Base-by-base conservation (phyloP, 2,888 invertebrate genomes). In the Heliconius aoede region DNA sequence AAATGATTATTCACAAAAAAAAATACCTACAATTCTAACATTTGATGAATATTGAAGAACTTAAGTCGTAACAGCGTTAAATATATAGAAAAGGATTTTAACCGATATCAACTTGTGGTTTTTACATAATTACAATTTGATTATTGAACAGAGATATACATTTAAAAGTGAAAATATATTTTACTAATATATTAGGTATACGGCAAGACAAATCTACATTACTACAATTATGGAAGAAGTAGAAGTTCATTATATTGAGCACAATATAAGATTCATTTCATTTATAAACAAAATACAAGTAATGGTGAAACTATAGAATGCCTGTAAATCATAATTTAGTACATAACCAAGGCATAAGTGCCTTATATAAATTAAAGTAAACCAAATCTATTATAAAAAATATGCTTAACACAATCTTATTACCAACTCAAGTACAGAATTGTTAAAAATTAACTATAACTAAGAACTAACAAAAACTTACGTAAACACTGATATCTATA, bases 401-500 rank as follows among this genome's bases (percentile, higher is more conserved):
- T 40, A 65, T 24, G 15, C 65, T 65, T 36, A 65, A 26, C 15
- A 40, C 65, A 65, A 65, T 18, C 36, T 65, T 65, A 65, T 40
- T 36, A 40, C 36, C 40, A 15, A 32, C 24, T 64, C 64, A 64
- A 65, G 36, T 65, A 65, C 36, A 65, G 36, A 24, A 65, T 65
- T 65, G 11, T 65, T 32, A n/a, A 65, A n/a, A 64, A 13, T 24
- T 21, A 64, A 13, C 36, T 65, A 64, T 15, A 60, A n/a, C 40
- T 24, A 32, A 28, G 21, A 4, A 40, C 4, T 28, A 61, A 61
- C 72, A 72, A 72, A 65, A 72, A 68, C 51, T 21, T 61, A 40
- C 28, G 40, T 64, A 72, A 76, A 65, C 40, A 55, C 36, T 60
- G 24, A 74, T 61, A 72, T 58, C 18, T 30, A 62, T 69, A 78